Conservation (phyloP, 1,140 invertebrate species). For the Parasteatoda tepidariorum region DNA sequence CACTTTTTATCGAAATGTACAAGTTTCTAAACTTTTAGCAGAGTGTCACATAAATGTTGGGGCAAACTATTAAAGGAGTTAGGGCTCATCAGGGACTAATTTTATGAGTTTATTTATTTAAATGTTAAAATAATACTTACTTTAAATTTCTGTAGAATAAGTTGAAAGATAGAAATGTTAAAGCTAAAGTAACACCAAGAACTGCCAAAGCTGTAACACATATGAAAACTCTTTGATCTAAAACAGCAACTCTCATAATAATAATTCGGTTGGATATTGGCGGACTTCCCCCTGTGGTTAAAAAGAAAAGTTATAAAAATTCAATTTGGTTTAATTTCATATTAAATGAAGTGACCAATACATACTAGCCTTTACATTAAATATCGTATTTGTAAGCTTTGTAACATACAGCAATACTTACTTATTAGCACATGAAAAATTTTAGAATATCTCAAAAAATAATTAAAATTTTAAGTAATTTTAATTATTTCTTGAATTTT, state of each 20-base stretch:
- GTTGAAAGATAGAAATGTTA: constrained; percentile 86
- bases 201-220: constrained; percentile 77
- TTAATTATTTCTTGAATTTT: no score
- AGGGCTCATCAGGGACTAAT: no score
- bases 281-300: constrained; percentile 73
- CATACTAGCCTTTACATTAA: not conserved
- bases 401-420: no score
- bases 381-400: not conserved
- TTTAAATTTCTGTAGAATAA: constrained; percentile 86
- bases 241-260: constrained; percentile 78
- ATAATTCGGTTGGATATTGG: constrained; percentile 81
- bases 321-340: not conserved
- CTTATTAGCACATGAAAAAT: no score
- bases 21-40: no score
- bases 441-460: no score
- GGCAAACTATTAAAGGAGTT: not conserved
- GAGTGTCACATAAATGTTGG: not conserved
- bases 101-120: not conserved
- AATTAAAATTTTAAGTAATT: no score
- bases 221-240: constrained; percentile 80
- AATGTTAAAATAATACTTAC: constrained; percentile 71
- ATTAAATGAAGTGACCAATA: not conserved
- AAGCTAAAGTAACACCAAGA: constrained; percentile 81
- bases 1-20: no score
- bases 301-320: not conserved